Conservation (phyloP, 2,113 vertebrate species). For the Danio rerio region DNA sequence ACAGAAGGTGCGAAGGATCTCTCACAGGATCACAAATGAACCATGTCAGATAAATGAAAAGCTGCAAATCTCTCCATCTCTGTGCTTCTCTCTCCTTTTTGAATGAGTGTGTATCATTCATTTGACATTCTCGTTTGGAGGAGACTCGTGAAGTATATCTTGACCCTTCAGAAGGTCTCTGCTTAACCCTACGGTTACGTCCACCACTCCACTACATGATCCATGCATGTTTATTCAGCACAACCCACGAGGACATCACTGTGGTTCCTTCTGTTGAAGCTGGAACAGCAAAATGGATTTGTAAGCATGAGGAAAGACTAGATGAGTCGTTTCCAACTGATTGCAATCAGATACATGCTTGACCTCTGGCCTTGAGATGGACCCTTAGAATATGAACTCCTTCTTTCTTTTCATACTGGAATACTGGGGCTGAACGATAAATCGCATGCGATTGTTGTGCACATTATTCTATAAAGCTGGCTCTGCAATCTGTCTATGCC, state of each 20-base stretch:
- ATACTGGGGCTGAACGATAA: no score
- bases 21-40: slow-evolving; percentile 29
- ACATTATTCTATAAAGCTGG: no score
- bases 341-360: slow-evolving; percentile 40
- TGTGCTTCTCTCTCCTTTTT: slow-evolving; percentile 19
- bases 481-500: no score
- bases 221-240: not conserved
- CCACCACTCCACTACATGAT: not conserved
- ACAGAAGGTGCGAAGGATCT: slow-evolving; percentile 27
- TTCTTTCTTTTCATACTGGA: slow-evolving; percentile 1
- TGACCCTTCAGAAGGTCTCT: not conserved
- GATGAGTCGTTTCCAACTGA: not conserved
- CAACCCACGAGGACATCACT: not conserved
- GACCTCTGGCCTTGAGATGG: not conserved
- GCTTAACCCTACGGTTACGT: not conserved
- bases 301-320: not conserved
- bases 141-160: slow-evolving; percentile 17
- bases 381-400: not conserved
- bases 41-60: slow-evolving; percentile 39
- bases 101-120: not conserved
- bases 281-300: not conserved
- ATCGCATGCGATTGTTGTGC: no score
- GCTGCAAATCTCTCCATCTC: slow-evolving; percentile 9
- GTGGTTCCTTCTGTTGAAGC: slow-evolving; percentile 5
- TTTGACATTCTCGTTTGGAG: slow-evolving; percentile 2